Evolutionary conservation across 2,888 invertebrate genomes (phyloP), one percentile per base, ranked within the genome.

Genomic region (Cloeon dipterum): DNA sequence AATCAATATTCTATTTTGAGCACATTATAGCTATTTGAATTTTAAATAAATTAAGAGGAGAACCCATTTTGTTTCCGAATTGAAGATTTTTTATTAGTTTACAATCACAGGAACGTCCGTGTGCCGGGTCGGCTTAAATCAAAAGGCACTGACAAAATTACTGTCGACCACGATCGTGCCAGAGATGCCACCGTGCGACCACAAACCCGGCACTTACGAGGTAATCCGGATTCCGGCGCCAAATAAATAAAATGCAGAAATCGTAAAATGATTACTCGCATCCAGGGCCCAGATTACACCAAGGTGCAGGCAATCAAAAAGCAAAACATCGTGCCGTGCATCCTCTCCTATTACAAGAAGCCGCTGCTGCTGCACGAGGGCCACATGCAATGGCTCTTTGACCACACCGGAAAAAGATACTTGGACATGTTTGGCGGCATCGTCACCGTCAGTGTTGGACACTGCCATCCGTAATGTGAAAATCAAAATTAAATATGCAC

Each of bases 401-500:
- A 94, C 55, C 68, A 78, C 43, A 65, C 70, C 37, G 89, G 89
- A 3, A 71, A 66, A 43, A 66, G 86, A 47, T 98, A 93, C 56
- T 63, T 98, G 44, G 96, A 98, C 55, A 71, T 96, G 63, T 88
- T 91, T 52, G 94, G 76, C 4, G 96, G 96, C 5, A 94, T 98
- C 46, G 93, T 91, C 13, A 98, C 96, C 0, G 85, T 96, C 26
- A 89, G 89, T 37, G 89, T 94, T 3, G 94, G 94, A 17, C 96
- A 96, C 55, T 89, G 88, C 52, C 96, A 96, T 62, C 93, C 94
- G 88, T 91, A 64, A 74, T n/a, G 81, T 68, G 26, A 14, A 20
- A 2, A 26, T 17, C n/a, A n/a, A n/a, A n/a, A n/a, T n/a, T n/a
- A n/a, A n/a, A n/a, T n/a, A n/a, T n/a, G n/a, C n/a, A n/a, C n/a